Evolutionary conservation across 2,113 vertebrate species (phyloP), one percentile per base, ranked within the genome.

Genomic region (Guaruba guarouba): DNA sequence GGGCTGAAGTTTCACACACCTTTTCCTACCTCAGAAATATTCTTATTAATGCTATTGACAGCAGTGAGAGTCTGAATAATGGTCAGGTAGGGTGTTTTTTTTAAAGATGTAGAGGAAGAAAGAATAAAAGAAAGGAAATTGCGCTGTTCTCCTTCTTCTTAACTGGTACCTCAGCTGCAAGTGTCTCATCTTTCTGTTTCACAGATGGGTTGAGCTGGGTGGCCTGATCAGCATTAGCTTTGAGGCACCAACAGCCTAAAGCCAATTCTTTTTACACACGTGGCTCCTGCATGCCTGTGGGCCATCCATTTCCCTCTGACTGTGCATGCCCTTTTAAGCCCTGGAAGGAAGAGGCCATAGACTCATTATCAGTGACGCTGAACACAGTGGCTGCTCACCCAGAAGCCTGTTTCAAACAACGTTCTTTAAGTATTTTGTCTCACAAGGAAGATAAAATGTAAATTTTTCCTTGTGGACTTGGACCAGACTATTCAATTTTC

Each of bases 11-110:
- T 86, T 71, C 43, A 31, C 44, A 80, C 19, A 22, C 66, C 44
- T 94, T 90, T 83, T 84, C 35, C 49, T 81, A 80, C 46, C 41
- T 70, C 17, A 74, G 43, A 85, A 95, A 70, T 74, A 83, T n/a
- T 86, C 88, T 76, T 74, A 59, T 78, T 81, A 83, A 86, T 61
- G 46, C 24, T 35, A 51, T 70, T 78, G 71, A 43, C 23, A 92
- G 73, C 48, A 70, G 78, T 54, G 22, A 67, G 28, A 63, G 31
- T 27, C 71, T 70, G 51, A 73, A 69, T 80, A 88, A 74, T 11
- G 6, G 46, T 74, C 37, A 80, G 48, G 12, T 11, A 80, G 23
- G 1, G 52, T 8, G 1, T 1, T 24, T 16, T 81, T 74, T 57
- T 49, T 13, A 52, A 24, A 24, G 43, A 28, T 70, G 35, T 2